Base-by-base conservation (phyloP, 2,888 invertebrate species). In the Eupelmus urozonus region DNA sequence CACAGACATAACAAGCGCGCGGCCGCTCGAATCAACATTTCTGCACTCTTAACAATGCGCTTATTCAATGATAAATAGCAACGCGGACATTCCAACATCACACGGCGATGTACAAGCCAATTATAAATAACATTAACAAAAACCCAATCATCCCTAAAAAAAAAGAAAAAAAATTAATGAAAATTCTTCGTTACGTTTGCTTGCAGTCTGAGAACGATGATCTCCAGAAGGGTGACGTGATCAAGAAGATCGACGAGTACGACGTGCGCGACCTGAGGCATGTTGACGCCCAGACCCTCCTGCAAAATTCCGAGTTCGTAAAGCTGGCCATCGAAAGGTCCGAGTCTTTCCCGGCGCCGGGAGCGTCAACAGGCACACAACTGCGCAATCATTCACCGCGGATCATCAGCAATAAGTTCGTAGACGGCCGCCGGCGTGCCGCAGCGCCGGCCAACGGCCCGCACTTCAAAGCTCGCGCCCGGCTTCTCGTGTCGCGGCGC, bases 211-310 rank as follows among this genome's bases (percentile, higher is more conserved):
- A 95, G 86, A 93, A 89, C 85, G 95, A 95, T 70, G 94, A 95
- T 85, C 93, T 98, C 83, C 93, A 95, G 84, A 93, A 96, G 82
- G 98, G 98, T 83, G 98, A 98, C 91, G 93, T 97, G 87, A 95
- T 98, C 87, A 93, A 95, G 84, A 96, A 96, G 91, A 95, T 98
- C 85, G 95, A 95, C 88, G 96, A 96, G 88, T 96, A 96, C 90
- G 97, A 97, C 91, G 94, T 96, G 62, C 92, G 96, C 80, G 95
- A 96, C 88, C 92, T 98, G 86, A 93, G 96, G 85, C 98, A 98
- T 88, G 95, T 96, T 89, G 96, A 97, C 91, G 98, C 97, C 73
- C 96, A 97, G 91, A 95, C 94, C 88, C 92, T 97, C 82, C 96
- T 97, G 90, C 94, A 93, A 90, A 95, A 94, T 88, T 94, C 96